Evolutionary conservation across 2,797 vertebrate species (phyloP).

Genomic region (Trachurus trachurus): DNA sequence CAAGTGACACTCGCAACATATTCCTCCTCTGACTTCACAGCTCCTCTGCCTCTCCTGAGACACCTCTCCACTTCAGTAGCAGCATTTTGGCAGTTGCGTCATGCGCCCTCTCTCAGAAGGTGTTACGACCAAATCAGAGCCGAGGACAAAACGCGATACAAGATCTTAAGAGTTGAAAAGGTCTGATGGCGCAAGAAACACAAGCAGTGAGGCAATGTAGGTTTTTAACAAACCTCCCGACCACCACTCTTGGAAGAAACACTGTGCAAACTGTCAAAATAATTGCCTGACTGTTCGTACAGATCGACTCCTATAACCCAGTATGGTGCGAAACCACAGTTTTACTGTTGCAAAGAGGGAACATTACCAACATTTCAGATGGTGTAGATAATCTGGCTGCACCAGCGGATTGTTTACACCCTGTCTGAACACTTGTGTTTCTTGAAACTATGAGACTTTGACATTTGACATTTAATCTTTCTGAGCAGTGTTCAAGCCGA

Average conservation of each 20-base stretch:
- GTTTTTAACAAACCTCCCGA: neutral
- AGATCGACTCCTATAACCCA: neutral
- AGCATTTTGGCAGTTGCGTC: constrained; percentile 26
- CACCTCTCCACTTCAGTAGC: constrained; percentile 11
- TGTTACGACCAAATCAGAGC: neutral
- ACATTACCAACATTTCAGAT: constrained; percentile 9
- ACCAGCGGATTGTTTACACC: constrained; percentile 1
- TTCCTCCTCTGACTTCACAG: constrained; percentile 65
- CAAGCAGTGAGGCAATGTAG: neutral
- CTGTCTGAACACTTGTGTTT: constrained; percentile 7
- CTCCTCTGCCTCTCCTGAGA: constrained; percentile 20
- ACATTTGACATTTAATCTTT: constrained; percentile 20
- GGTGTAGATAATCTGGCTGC: constrained; percentile 1
- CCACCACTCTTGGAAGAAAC: constrained; percentile 1
- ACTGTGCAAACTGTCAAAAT: neutral
- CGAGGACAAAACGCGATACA: neutral
- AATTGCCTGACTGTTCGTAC: neutral
- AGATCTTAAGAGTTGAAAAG: neutral
- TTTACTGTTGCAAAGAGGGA: neutral
- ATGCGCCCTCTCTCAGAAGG: neutral
- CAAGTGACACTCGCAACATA: constrained; percentile 54
- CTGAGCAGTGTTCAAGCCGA: neutral
- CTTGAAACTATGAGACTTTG: neutral
- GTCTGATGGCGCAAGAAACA: neutral
- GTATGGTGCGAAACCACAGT: neutral